Evolutionary conservation across 2,113 vertebrate genomes (phyloP), one percentile per base, ranked within the genome.

Genomic region (Emydura subglobosa): DNA sequence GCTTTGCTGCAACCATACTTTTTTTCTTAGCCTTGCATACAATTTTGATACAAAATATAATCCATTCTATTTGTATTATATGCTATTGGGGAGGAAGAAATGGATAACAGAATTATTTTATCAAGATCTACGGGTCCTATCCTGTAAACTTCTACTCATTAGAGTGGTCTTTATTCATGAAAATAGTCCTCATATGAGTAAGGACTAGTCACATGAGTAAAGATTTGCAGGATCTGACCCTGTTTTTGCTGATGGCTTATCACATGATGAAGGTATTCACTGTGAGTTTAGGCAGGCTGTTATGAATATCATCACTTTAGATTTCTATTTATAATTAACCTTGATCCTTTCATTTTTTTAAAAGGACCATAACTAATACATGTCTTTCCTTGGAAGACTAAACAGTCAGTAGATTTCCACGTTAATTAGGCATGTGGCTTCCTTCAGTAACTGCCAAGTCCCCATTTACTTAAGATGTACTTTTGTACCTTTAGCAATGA

Each of bases 391-490:
- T 1, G 0, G 88, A 95, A 94, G 68, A 76, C 83, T 91, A 94
- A 91, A 87, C 86, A 95, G 22, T 83, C 76, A 31, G 90, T 95
- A 94, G 88, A 97, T 97, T 97, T 96, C 86, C 94, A 91, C 82
- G 65, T 93, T 95, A 97, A 94, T 96, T 94, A 94, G 79, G 57
- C 78, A 44, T 3, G 1, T 95, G 81, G 19, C 44, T 92, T 94
- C 85, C 89, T 89, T 88, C 87, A 85, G 53, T 91, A 96, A 57
- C 54, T 79, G 51, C 85, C 81, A 61, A 83, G 76, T 96, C 87
- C 49, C 92, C 0, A 0, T 74, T 94, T 83, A 55, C 87, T 90
- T 81, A 90, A 84, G 88, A 86, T 5, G 80, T 84, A 81, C 90
- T 91, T 95, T 94, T 85, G 42, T 87, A 91, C 59, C 49, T 50